Evolutionary conservation across 2,113 vertebrate species (phyloP), one percentile per base, ranked within the genome.

Genomic region (Rhabdomys dilectus): DNA sequence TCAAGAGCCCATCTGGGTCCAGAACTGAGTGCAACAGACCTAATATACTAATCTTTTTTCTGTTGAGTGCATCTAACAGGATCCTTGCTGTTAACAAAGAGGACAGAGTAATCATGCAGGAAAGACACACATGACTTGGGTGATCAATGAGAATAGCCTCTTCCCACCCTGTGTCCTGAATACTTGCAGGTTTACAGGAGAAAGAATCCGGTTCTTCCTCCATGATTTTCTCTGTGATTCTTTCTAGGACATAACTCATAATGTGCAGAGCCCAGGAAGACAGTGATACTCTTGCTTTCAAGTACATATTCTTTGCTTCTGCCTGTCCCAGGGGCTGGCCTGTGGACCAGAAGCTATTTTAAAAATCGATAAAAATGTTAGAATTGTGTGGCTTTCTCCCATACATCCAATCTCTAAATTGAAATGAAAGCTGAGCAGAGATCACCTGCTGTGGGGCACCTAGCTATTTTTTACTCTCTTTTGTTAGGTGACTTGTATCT

Each of bases 251-350:
- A 11, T n/a, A 12, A 2, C 58, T 58, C 21, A 77, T 0, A 24
- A 6, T 58, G 16, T 91, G n/a, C 21, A 19, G 60, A 93, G 7
- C 10, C n/a, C 34, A 62, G 4, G 1, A 66, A 19, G 13, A 10
- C 31, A 48, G 8, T 3, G 21, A 56, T n/a, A 29, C 4, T 81
- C 36, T 3, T 3, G 0, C 7, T 4, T 0, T 5, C 16, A 5
- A 29, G 0, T 36, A 0, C 17, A 53, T 0, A 31, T 39, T 51
- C 60, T 95, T 91, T 60, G 31, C 64, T 36, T 45, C 58, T 64
- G 3, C 53, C 68, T 39, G 56, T 9, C 48, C 24, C 26, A 3
- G 11, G 7, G 31, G 1, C 42, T 62, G 29, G 22, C 31, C 70
- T 45, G 19, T 53, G 86, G 1, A 87, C 56, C 68, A 70, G 89